Base-by-base conservation (phyloP, 2,113 vertebrate genomes). In the Catharus minimus region DNA sequence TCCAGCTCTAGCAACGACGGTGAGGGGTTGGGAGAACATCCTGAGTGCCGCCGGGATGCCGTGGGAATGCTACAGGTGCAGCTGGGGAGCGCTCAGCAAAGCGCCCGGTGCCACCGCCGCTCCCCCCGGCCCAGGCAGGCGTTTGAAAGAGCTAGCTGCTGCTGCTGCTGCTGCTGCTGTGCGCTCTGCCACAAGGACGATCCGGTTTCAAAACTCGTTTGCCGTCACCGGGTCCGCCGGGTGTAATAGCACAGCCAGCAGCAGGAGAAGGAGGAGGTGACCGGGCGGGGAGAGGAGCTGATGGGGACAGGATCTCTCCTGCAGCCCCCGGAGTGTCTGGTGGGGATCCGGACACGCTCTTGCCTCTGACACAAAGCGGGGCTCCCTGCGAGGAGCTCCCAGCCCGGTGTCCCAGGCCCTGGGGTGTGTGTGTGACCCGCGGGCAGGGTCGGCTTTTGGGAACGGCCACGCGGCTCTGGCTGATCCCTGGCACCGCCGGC, bases 21-120 rank as follows among this genome's bases (percentile, higher is more conserved):
- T 4, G 56, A 81, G 74, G 78, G 46, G 30, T 33, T 1, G 26
- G 83, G 67, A 75, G 47, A 49, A 53, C 43, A 23, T 66, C 47
- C 3, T 5, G 55, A 22, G 43, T 21, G 49, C 32, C 19, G 19
- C 20, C 41, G 53, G 58, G 61, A 47, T 52, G 67, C 46, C 15
- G 15, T 36, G n/a, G 56, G 65, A 56, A 27, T 18, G 38, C 73
- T 41, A 61, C 82, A 89, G 78, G 82, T 89, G 88, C 78, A 84
- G 58, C n/a, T 1, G 5, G 60, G 64, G 61, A 74, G 43, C 5
- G 1, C 52, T 38, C 15, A 5, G 74, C 9, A 9, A 39, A 36
- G 3, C 0, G 0, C 14, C 11, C 61, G 0, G 2, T 18, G 53
- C 65, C 9, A 2, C 85, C 4, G 10, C 50, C 7, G 7, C 55